These are phyloP conservation scores for Aphaenogaster rudis DNA, from an alignment of 1,140 invertebrate genomes.

Conservation along the genomic window DNA sequence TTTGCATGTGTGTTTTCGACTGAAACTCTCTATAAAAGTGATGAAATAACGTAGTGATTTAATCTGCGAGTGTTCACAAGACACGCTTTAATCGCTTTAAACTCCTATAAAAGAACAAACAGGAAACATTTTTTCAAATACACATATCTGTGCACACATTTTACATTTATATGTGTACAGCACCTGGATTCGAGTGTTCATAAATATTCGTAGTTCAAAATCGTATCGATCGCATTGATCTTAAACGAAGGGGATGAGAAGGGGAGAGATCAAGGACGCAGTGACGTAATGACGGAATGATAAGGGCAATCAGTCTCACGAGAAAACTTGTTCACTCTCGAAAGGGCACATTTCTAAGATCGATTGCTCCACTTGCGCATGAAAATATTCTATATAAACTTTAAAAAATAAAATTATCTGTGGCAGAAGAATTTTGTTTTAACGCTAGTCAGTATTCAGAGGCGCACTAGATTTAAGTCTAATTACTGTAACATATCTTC, in stretches of 20 bases:
- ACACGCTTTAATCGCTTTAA: not conserved
- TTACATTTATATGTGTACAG: not conserved
- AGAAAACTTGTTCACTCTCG: not conserved
- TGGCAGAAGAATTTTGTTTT: not conserved
- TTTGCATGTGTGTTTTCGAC: not conserved
- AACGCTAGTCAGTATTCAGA: not conserved
- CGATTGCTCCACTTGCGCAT: not conserved
- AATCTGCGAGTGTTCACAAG: not conserved
- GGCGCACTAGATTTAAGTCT: not conserved
- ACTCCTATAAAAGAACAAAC: not conserved
- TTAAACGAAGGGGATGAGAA: not conserved
- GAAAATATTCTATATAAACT: not conserved
- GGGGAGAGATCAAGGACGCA: constrained; percentile 3
- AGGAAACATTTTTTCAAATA: not conserved
- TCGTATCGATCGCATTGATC: constrained; percentile 15
- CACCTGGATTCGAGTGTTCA: not conserved
- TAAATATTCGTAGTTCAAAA: not conserved
- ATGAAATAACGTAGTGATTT: not conserved
- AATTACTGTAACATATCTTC: not conserved
- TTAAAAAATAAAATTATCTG: not conserved
- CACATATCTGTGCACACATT: not conserved
- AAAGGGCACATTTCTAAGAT: not conserved
- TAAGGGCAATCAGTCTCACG: not conserved
- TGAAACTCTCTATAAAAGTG: not conserved
- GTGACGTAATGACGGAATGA: constrained; percentile 1